Conservation (phyloP, 2,113 vertebrate species). For the Cynoglossus semilaevis region DNA sequence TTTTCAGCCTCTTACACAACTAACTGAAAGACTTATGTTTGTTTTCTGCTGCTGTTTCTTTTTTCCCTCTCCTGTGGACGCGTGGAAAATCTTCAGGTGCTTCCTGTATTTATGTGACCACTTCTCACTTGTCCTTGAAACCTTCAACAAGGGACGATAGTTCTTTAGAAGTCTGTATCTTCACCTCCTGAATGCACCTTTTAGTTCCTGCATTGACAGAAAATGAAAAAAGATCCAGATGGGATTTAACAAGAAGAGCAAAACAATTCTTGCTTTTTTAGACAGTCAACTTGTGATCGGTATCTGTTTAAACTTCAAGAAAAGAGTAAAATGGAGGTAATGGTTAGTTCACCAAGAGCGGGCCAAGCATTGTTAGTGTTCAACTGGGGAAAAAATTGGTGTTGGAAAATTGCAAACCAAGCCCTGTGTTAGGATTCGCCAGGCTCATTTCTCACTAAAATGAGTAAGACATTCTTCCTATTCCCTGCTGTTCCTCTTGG, state of each 20-base stretch:
- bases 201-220: constrained; percentile 36
- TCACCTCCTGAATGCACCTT: constrained; percentile 27
- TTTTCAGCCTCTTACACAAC: constrained; percentile 35
- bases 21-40: constrained; percentile 20
- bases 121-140: constrained; percentile 48
- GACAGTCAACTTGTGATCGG: constrained; percentile 6
- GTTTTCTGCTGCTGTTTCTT: constrained; percentile 46
- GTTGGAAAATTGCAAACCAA: constrained; percentile 65
- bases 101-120: constrained; percentile 66
- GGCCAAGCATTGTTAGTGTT: constrained; percentile 57
- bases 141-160: constrained; percentile 18
- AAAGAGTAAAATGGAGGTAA: constrained; percentile 43
- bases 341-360: constrained; percentile 36
- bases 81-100: constrained; percentile 58
- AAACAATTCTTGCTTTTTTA: background rate
- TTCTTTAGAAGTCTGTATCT: constrained; percentile 27
- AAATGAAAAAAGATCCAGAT: constrained; percentile 8
- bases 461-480: constrained; percentile 58
- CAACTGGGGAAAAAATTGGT: constrained; percentile 69
- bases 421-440: constrained; percentile 41
- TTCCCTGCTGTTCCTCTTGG: constrained; percentile 23
- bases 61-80: constrained; percentile 54
- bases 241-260: constrained; percentile 9
- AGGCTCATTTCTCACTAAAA: constrained; percentile 63
- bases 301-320: constrained; percentile 21